Base-by-base conservation (phyloP, 2,797 vertebrate species). In the Acomys russatus region DNA sequence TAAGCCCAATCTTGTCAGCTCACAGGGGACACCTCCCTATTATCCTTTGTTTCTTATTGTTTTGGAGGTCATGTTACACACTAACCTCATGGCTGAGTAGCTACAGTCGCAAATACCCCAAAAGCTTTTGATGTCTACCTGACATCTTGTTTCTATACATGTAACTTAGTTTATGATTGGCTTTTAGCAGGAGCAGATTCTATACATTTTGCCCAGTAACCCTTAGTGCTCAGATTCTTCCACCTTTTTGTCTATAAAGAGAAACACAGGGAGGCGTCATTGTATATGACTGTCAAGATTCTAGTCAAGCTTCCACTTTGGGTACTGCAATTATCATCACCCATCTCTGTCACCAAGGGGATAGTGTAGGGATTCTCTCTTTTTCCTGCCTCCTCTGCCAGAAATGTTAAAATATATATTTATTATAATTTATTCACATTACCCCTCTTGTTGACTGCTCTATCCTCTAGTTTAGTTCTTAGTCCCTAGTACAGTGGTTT, bases 271-370 rank as follows among this genome's bases (percentile, higher is more conserved):
- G 68, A 95, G 56, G 73, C 79, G 23, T 94, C 68, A 90, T 38
- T 78, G 18, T 94, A 85, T 83, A 63, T n/a, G 70, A 92, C n/a
- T 91, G 64, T 77, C n/a, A 68, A 82, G 23, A 88, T 73, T 88
- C 33, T 33, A 86, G 93, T 35, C 35, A 95, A 79, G 25, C n/a
- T 83, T 68, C 38, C 54, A 91, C 23, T 92, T 90, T 83, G n/a
- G 79, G 85, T 78, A 92, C 63, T 93, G 3, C 78, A 94, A 96
- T 94, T 93, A 93, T 76, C 91, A 80, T 95, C 51, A 83, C 28
- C 14, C 33, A 33, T 84, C 51, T 97, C 71, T 93, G 85, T 93
- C 7, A 90, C 10, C 28, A 85, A 68, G 44, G 64, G 61, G 35
- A 15, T 63, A 84, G 63, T 64, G 15, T 9, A 94, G 77, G 38